A percentile compares a stretch with the other conserved stretches of the same genome.
Evolutionary conservation across 2,888 invertebrate genomes (phyloP).

Genomic region (Hirtodrosophila cameraria): DNA sequence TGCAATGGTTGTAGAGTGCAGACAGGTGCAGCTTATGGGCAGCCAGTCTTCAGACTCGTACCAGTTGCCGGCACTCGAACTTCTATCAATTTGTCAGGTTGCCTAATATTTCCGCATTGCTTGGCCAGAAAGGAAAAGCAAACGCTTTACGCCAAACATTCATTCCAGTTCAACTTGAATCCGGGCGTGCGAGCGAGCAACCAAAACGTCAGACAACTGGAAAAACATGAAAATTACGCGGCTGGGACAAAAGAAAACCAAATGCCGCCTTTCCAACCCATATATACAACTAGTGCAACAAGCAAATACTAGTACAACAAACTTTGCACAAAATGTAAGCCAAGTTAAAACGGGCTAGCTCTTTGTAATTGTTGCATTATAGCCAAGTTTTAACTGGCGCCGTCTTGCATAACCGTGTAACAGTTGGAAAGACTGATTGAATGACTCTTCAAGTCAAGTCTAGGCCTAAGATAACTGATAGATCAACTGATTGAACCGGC

Average conservation of each 20-base stretch:
- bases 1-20: constrained; percentile 3
- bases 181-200: constrained; percentile 38
- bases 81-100: constrained; percentile 52
- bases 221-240: constrained; percentile 49
- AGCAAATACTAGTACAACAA: background rate
- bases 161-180: constrained; percentile 10
- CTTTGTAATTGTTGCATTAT: constrained; percentile 12
- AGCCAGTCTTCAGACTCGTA: constrained; percentile 5
- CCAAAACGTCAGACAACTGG: constrained; percentile 59
- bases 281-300: constrained; percentile 1
- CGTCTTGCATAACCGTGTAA: constrained; percentile 51
- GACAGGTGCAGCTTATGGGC: constrained; percentile 22
- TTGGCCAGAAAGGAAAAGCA: constrained; percentile 23
- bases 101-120: constrained; percentile 66
- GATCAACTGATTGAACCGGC: constrained; percentile 41
- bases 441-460: constrained; percentile 14
- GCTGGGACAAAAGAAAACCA: background rate
- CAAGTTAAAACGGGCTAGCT: constrained; percentile 28
- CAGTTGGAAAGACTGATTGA: constrained; percentile 15
- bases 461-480: constrained; percentile 2
- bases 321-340: constrained; percentile 36
- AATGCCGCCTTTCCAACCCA: constrained; percentile 6
- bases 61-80: constrained; percentile 38
- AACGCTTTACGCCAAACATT: constrained; percentile 4
- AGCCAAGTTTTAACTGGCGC: constrained; percentile 18